Evolutionary conservation across 2,797 vertebrate species (phyloP), one percentile per base, ranked within the genome.

Genomic region (Spinibarbus caldwelli): DNA sequence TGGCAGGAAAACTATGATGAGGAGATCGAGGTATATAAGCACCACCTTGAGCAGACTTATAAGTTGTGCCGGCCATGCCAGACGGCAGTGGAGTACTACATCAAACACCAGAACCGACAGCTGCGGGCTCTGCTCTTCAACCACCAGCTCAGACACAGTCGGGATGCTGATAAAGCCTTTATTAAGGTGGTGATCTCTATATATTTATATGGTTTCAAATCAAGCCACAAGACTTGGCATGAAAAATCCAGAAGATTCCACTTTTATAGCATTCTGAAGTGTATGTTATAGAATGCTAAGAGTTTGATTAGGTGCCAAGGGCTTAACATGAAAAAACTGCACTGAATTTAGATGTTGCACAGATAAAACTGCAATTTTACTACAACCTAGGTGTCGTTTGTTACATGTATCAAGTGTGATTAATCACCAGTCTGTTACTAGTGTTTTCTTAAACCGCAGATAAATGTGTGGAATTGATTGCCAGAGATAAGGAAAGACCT

Each of bases 101-200:
- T 99, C 85, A 99, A 98, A 87, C 96, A 98, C 89, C 98, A 99
- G 93, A 99, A 99, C 92, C 96, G 98, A 1, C 98, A 99, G 91
- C 96, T 99, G 21, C 96, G 97, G 0, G 96, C 96, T 0, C 93
- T 96, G 86, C 95, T 99, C 59, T 95, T 99, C 66, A 97, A 95
- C 92, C 97, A 98, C 88, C 97, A 97, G 85, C 96, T 98, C 88
- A 92, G 90, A 47, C 94, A 95, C 81, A 95, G 95, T 66, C 93
- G 96, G 3, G 97, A 98, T n/a, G 91, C 92, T 0, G 95, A 97
- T 88, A 96, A 95, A 88, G 89, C 90, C 64, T 95, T 94, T 2
- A 14, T 90, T 15, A 97, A 96, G 96, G 97, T 97, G 43, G 54
- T 38, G 17, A 17, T 23, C 52, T 49, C 45, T 59, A 45, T 52